Conservation (phyloP, 2,113 vertebrate species). For the Melanerpes formicivorus region DNA sequence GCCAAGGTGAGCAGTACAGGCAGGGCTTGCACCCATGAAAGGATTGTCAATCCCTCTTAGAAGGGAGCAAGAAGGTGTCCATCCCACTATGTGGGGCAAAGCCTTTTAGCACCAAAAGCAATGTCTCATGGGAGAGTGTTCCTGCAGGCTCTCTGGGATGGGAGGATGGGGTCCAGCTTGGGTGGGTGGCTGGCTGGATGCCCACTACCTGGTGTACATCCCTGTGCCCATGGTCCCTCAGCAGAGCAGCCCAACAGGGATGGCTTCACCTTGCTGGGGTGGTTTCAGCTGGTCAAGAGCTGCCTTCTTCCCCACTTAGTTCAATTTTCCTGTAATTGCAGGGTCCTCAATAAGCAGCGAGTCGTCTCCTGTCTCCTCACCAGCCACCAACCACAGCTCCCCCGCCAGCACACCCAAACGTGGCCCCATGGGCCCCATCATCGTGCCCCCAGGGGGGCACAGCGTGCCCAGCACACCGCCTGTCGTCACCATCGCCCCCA, state of each 20-base stretch:
- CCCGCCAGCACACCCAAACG: constrained; percentile 96
- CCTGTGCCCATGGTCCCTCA: neutral
- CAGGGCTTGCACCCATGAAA: neutral
- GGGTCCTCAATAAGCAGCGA: constrained; percentile 98
- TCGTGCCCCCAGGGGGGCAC: constrained; percentile 90
- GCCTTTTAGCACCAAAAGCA: neutral
- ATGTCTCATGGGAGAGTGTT: neutral
- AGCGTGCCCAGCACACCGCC: constrained; percentile 96
- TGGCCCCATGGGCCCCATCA: constrained; percentile 93
- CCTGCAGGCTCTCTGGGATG: accelerated
- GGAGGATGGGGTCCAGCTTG: neutral
- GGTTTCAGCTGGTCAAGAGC: accelerated
- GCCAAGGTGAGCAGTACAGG: neutral
- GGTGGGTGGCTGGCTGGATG: neutral
- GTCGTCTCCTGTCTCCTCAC: constrained; percentile 95
- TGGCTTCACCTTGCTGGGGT: accelerated
- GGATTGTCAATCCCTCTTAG: neutral
- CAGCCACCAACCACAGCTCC: constrained; percentile 98
- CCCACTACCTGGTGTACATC: accelerated
- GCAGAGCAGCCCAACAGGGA: accelerated
- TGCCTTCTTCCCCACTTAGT: neutral
- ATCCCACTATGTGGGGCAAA: accelerated
- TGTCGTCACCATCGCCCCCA: constrained; percentile 97
- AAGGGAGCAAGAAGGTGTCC: neutral
- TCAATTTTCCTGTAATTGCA: neutral